phyloP scores from a whole-genome alignment of 2,113 vertebrate species.

The Empidonax alnorum region DNA sequence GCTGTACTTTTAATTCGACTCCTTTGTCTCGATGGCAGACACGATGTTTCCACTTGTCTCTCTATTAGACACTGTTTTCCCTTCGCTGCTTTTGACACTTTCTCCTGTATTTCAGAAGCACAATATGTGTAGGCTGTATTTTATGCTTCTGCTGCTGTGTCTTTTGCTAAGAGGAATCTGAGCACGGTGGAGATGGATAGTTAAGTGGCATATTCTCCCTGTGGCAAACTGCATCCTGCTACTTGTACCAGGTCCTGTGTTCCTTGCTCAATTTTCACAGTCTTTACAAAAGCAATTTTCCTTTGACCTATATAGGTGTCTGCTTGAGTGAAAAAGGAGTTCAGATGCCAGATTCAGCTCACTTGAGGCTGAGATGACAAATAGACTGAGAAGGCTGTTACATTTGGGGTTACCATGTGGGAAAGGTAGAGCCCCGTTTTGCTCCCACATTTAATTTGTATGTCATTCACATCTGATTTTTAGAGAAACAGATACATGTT shows the following conservation, averaged over 20 bases:
- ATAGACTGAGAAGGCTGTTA: not conserved
- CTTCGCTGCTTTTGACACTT: not conserved
- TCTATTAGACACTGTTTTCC: not conserved
- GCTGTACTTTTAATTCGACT: not conserved
- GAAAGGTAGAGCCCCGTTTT: not conserved
- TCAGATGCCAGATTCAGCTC: slow-evolving; percentile 7
- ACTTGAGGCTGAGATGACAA: not conserved
- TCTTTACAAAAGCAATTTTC: slow-evolving; percentile 64
- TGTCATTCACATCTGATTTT: not conserved
- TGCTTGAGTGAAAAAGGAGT: slow-evolving; percentile 34
- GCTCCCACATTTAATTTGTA: not conserved
- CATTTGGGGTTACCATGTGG: not conserved
- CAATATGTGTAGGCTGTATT: not conserved
- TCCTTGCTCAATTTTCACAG: slow-evolving; percentile 51
- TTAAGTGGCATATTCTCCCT: not conserved
- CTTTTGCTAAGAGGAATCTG: not conserved
- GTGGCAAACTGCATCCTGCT: not conserved
- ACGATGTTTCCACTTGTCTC: not conserved
- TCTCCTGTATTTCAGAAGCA: not conserved
- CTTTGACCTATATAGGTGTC: slow-evolving; percentile 42
- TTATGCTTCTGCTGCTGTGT: not conserved
- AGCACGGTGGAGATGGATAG: not conserved
- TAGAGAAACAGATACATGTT: not conserved
- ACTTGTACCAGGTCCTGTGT: not conserved
- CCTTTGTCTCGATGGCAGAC: not conserved